Base-by-base conservation (phyloP, 2,797 vertebrate genomes). In the Bradypus variegatus region DNA sequence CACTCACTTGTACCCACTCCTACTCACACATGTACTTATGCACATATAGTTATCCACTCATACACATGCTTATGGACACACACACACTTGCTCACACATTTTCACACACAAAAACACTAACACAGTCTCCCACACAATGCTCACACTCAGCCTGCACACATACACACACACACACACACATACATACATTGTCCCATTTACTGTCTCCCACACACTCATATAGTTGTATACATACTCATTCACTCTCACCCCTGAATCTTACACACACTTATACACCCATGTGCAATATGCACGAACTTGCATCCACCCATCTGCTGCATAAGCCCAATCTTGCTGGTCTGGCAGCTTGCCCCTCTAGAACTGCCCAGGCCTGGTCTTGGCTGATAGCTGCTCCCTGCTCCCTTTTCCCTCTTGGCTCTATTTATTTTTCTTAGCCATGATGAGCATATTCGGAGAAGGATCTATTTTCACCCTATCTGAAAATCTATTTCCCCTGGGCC, bases 391-490 rank as follows among this genome's bases (percentile, higher is more conserved):
- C 36, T 93, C 36, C 64, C 78, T 86, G 67, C 23, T 88, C 69
- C 65, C 85, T 93, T 93, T 94, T 90, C 80, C 91, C 55, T 91
- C 70, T 85, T 83, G 76, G 48, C 91, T 91, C 91, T 95, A 91
- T 96, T 96, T 96, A 94, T 93, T 96, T 96, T 94, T 78, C 93
- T 94, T 93, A 94, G 93, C 94, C 76, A 69, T 25, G 48, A 62
- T 95, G 94, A 94, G 87, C 93, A 93, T 96, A 94, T 96, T 96
- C 96, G 95, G 95, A 95, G 86, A 96, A 64, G 45, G 77, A 89
- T 94, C 93, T 96, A 95, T 96, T 96, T 96, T 96, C 91, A 87
- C 91, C 91, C 58, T 95, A 95, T 96, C 96, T 94, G 93, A 89
- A 95, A 91, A 86, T 88, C 76, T 91, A 82, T 87, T 96, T 96